Evolutionary conservation across 1,140 invertebrate species (phyloP), one percentile per base, ranked within the genome.

Genomic region (Drosophila murphyi): DNA sequence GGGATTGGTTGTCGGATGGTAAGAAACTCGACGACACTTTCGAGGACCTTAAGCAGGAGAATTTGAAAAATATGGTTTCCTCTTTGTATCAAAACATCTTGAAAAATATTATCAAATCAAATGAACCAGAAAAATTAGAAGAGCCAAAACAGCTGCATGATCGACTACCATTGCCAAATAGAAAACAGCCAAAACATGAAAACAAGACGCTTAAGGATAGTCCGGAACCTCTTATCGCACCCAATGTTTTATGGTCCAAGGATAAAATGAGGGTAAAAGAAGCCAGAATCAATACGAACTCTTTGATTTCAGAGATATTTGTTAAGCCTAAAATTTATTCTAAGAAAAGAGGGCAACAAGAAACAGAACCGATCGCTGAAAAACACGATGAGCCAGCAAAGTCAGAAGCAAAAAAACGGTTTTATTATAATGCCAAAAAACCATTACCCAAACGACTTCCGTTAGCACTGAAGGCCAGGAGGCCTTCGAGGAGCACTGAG

Each of bases 1-100:
- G 82, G 82, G 76, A 76, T 39, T 88, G 82, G 82, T 32, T 87
- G 37, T 43, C 39, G 8, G 61, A 70, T n/a, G 68, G 48, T 3
- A 43, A 76, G 1, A 50, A 69, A 12, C 29, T 54, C 20, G 65
- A 60, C 0, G 34, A 41, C 6, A 12, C 43, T 35, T 32, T 60
- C 12, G 43, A 60, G 1, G 29, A 59, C 0, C 7, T 45, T n/a
- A 55, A 28, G 12, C 28, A 7, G 0, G 35, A 39, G 3, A 47
- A 43, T 3, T 3, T 57, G 0, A 31, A 34, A 5, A 12, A n/a
- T 2, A 5, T n/a, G 39, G 39, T n/a, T 43, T n/a, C 39, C 39
- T n/a, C 10, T 4, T 1, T 43, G 10, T 43, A 43, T 43, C 10
- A 43, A 43, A 43, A 8, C 39, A 43, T 43, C 10, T 4, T 3